A percentile compares a stretch with the other conserved stretches of the same genome.
phyloP scores from a whole-genome alignment of 2,888 invertebrate species.

The Arctia plantaginis region DNA sequence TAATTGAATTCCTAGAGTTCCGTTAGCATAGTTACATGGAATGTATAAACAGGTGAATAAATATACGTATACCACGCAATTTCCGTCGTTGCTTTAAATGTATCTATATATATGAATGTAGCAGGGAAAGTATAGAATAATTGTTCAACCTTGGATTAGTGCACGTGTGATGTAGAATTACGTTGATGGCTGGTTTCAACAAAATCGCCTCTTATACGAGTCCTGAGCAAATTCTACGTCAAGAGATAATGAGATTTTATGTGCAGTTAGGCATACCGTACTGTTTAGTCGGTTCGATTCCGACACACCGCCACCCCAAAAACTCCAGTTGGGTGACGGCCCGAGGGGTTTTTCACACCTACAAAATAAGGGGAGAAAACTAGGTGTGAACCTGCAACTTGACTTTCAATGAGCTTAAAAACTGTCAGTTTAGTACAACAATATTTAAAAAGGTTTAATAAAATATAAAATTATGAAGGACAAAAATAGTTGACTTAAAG shows the following conservation, averaged over 20 bases:
- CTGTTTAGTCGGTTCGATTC: no score
- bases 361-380: no score
- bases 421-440: no score
- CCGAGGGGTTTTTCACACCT: no score
- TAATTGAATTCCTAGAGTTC: conserved; percentile 30
- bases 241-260: background rate
- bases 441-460: no score
- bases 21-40: conserved; percentile 7
- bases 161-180: background rate
- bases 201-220: background rate
- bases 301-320: no score
- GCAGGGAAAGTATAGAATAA: background rate
- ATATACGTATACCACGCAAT: background rate
- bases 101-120: background rate
- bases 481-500: no score
- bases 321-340: no score
- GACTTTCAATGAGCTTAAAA: no score
- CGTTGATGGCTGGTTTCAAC: background rate
- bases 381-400: no score
- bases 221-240: background rate
- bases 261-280: no score
- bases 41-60: background rate
- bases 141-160: background rate
- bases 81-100: background rate
- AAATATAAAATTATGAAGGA: no score